Evolutionary conservation across 2,888 invertebrate species (phyloP).

Genomic region (Hirtodrosophila confusa): DNA sequence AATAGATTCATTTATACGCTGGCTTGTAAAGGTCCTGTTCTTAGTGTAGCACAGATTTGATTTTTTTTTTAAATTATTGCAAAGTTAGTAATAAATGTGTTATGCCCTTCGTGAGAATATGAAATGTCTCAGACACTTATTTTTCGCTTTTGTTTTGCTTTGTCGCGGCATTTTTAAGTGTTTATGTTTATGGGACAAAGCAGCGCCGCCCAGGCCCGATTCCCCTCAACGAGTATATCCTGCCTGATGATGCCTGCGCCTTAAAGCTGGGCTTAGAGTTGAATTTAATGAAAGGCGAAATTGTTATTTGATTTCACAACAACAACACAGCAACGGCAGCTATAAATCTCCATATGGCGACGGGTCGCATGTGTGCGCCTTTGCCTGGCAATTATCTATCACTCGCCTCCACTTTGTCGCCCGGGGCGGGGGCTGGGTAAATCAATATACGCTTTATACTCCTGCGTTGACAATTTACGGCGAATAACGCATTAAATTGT

Average conservation of each 20-base stretch:
- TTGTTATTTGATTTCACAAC: conserved; percentile 67
- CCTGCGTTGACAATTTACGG: conserved; percentile 54
- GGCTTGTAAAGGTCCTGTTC: not conserved
- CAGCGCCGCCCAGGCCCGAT: conserved; percentile 28
- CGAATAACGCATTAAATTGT: conserved; percentile 76
- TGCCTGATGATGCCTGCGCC: conserved; percentile 19
- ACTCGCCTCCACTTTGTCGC: conserved; percentile 16
- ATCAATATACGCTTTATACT: conserved; percentile 66
- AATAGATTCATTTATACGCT: no score
- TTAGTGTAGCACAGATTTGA: not conserved
- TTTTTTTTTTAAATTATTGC: not conserved
- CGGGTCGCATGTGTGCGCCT: conserved; percentile 43
- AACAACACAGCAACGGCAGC: conserved; percentile 37
- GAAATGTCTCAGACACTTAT: conserved; percentile 12
- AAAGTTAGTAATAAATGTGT: not conserved
- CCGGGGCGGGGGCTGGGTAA: conserved; percentile 29
- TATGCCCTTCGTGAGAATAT: conserved; percentile 20
- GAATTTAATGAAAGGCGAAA: conserved; percentile 74
- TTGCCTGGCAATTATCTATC: conserved; percentile 68
- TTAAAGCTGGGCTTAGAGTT: conserved; percentile 57
- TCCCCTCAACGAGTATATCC: conserved; percentile 14
- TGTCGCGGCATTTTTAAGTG: conserved; percentile 58
- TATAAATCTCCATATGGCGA: conserved; percentile 70
- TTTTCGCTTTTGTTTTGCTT: conserved; percentile 30
- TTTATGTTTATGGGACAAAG: conserved; percentile 68